These are phyloP conservation scores for Protonibea diacanthus DNA, from an alignment of 2,797 vertebrate genomes.

Conservation along the genomic window DNA sequence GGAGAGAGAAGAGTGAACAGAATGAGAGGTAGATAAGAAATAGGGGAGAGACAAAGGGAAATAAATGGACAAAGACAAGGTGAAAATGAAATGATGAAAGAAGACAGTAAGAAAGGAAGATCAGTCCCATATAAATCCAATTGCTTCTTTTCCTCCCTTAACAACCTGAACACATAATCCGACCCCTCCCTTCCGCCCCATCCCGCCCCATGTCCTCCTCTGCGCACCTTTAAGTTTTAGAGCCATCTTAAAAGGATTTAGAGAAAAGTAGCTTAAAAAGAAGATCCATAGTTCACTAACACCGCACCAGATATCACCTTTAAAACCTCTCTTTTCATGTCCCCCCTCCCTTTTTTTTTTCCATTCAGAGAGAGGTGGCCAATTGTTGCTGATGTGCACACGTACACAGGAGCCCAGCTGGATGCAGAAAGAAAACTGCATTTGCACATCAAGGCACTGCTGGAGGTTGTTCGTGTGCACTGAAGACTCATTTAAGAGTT, in stretches of 20 bases:
- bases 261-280: constrained; percentile 67
- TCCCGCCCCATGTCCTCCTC: constrained; percentile 23
- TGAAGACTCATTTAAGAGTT: constrained; percentile 59
- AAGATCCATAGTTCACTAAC: constrained; percentile 38
- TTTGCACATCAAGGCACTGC: constrained; percentile 59
- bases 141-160: constrained; percentile 34
- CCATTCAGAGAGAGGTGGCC: constrained; percentile 35
- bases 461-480: constrained; percentile 55
- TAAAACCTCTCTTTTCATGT: constrained; percentile 18
- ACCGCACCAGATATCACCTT: constrained; percentile 36
- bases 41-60: constrained; percentile 14
- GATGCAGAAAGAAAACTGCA: constrained; percentile 24
- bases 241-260: constrained; percentile 63
- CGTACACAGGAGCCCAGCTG: constrained; percentile 21
- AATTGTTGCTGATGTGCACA: constrained; percentile 34
- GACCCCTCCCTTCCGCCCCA: neutral
- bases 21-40: constrained; percentile 32
- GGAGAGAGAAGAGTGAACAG: constrained; percentile 4
- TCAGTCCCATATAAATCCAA: constrained; percentile 47
- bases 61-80: constrained; percentile 25
- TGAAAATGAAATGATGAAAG: constrained; percentile 14
- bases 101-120: neutral
- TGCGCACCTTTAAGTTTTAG: constrained; percentile 59
- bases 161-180: constrained; percentile 46
- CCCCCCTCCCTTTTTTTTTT: neutral